Evolutionary conservation across 2,888 invertebrate species (phyloP), one percentile per base, ranked within the genome.

Genomic region (Agriotes lineatus): DNA sequence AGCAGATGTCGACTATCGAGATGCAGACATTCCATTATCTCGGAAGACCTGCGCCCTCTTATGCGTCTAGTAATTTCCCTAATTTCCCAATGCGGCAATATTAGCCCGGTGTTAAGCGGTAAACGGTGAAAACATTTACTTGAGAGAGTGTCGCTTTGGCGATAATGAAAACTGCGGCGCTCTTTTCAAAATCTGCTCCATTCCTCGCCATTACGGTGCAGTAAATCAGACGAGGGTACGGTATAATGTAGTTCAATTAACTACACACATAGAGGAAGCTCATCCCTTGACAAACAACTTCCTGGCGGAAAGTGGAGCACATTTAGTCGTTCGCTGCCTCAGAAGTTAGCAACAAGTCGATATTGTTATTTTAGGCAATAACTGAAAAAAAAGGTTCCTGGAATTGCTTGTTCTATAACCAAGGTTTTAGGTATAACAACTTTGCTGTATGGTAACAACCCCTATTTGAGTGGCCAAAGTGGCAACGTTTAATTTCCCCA

Each of bases 21-120:
- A 72, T 73, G 67, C 69, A 75, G 74, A 76, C 74, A 75, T 75
- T 76, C 72, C 73, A 75, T 74, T 76, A 76, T 75, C 74, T 69
- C 59, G 22, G 39, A 69, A 64, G 69, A 69, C 69, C 64, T 69
- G 64, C 58, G 65, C 65, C 50, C 59, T 64, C 64, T 58, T 62
- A 52, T 39, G 54, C 44, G 69, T 20, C 60, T 64, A 64, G 64
- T 64, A 64, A 64, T 69, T 69, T 69, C 64, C 69, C 57, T 56
- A 68, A 68, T 68, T 68, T 68, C 68, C 68, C 68, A 68, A 68
- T 68, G 63, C 68, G 68, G 63, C 68, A 58, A 63, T 68, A 63
- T 62, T 68, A 63, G 58, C 42, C 48, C 48, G 52, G 45, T 58
- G 57, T 63, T 63, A 68, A 68, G 57, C 58, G 56, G 42, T 68